Conservation (phyloP, 2,888 invertebrate genomes). For the Dolomedes plantarius region DNA sequence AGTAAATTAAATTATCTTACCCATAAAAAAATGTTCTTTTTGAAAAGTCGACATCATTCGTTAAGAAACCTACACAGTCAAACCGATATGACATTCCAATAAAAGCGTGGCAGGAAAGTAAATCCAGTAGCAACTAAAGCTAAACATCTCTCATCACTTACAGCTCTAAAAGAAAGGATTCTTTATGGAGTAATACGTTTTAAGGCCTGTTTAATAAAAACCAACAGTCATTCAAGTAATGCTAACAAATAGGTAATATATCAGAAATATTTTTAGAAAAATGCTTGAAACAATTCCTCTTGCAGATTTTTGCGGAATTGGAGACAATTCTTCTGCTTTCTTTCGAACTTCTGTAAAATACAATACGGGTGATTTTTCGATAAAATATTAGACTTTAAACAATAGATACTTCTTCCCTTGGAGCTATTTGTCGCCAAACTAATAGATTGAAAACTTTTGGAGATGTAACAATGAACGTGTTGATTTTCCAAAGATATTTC, state of each 20-base stretch:
- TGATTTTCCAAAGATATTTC: constrained; percentile 36
- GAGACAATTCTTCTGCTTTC: neutral
- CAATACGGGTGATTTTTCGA: constrained; percentile 18
- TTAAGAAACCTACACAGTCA: neutral
- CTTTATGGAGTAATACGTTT: neutral
- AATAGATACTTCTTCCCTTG: constrained; percentile 39
- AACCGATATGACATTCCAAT: no score
- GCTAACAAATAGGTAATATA: constrained; percentile 5
- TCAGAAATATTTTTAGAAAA: neutral
- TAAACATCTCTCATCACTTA: neutral
- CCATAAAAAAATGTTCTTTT: no score
- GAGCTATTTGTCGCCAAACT: constrained; percentile 54
- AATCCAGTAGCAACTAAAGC: no score
- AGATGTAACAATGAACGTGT: constrained; percentile 51
- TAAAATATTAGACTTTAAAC: constrained; percentile 56
- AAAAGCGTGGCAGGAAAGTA: no score
- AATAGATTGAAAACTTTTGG: constrained; percentile 47
- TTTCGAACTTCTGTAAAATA: neutral
- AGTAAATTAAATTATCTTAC: no score
- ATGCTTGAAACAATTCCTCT: neutral
- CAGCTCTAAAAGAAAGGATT: neutral
- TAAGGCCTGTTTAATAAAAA: neutral
- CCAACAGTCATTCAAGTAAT: neutral
- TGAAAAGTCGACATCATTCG: neutral
- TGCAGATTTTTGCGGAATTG: neutral